These are phyloP conservation scores for Hippoglossus hippoglossus DNA, from an alignment of 2,797 vertebrate genomes.

Conservation along the genomic window DNA sequence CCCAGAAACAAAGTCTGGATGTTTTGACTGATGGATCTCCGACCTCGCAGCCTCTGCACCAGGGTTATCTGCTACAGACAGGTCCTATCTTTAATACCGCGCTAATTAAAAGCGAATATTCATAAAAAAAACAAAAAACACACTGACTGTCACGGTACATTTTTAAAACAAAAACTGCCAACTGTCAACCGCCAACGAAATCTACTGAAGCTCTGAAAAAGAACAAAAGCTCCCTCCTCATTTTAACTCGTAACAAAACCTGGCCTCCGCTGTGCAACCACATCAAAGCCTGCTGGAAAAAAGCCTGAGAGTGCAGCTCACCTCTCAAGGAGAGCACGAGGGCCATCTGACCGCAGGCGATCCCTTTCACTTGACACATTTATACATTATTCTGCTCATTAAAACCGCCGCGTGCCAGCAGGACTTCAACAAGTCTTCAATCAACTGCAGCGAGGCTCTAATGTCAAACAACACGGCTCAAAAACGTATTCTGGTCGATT, in stretches of 20 bases:
- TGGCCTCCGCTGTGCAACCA: conserved; percentile 53
- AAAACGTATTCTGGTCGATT: conserved; percentile 16
- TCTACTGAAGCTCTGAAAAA: conserved; percentile 43
- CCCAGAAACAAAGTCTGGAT: conserved; percentile 46
- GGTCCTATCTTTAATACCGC: conserved; percentile 43
- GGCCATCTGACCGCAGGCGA: conserved; percentile 86
- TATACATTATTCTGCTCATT: conserved; percentile 95
- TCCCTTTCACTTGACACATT: conserved; percentile 91
- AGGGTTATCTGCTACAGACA: conserved; percentile 54
- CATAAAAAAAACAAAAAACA: conserved; percentile 18
- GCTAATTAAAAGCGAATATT: conserved; percentile 67
- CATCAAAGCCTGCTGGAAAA: conserved; percentile 71
- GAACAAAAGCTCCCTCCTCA: conserved; percentile 63
- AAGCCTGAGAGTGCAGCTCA: conserved; percentile 64
- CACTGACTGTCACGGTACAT: conserved; percentile 48
- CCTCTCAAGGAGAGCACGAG: conserved; percentile 80
- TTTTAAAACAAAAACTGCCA: conserved; percentile 48
- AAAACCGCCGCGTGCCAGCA: conserved; percentile 85
- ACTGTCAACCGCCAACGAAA: conserved; percentile 45
- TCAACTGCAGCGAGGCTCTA: conserved; percentile 55
- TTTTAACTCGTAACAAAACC: conserved; percentile 59
- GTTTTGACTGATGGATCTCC: conserved; percentile 46
- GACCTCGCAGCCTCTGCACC: conserved; percentile 55
- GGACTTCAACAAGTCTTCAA: conserved; percentile 78
- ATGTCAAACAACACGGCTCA: conserved; percentile 49